These are phyloP conservation scores for Epicauta chinensis DNA, from an alignment of 1,140 invertebrate species.

Conservation along the genomic window DNA sequence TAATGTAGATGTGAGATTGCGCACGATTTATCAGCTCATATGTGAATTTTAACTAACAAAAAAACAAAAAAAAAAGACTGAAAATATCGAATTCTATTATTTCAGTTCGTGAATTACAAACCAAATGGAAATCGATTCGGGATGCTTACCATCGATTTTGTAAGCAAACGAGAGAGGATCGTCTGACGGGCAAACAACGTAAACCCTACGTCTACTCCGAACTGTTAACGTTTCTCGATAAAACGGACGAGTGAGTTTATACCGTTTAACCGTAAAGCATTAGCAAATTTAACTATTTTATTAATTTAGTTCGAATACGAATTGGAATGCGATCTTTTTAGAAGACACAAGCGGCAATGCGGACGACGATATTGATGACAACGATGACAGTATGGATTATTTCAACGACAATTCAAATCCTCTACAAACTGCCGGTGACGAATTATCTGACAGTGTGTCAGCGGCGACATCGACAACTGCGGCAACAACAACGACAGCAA, in stretches of 20 bases:
- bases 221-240: conserved; percentile 21
- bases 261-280: too few species aligned
- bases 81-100: too few species aligned
- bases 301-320: background rate
- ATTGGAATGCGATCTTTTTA: conserved; percentile 4
- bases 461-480: too few species aligned
- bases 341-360: conserved; percentile 1
- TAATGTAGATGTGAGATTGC: background rate
- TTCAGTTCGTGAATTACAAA: conserved; percentile 29
- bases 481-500: too few species aligned
- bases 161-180: conserved; percentile 19
- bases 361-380: background rate
- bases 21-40: background rate
- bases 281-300: too few species aligned
- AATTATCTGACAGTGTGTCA: too few species aligned
- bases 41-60: background rate
- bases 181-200: conserved; percentile 11
- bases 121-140: conserved; percentile 30
- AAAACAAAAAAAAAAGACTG: too few species aligned
- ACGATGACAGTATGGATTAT: conserved; percentile 7
- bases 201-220: conserved; percentile 29
- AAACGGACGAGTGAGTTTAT: too few species aligned
- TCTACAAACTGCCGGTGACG: background rate
- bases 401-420: background rate
- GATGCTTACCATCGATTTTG: conserved; percentile 24